Conservation (phyloP, 2,113 vertebrate genomes). For the Platycercus adscitus region DNA sequence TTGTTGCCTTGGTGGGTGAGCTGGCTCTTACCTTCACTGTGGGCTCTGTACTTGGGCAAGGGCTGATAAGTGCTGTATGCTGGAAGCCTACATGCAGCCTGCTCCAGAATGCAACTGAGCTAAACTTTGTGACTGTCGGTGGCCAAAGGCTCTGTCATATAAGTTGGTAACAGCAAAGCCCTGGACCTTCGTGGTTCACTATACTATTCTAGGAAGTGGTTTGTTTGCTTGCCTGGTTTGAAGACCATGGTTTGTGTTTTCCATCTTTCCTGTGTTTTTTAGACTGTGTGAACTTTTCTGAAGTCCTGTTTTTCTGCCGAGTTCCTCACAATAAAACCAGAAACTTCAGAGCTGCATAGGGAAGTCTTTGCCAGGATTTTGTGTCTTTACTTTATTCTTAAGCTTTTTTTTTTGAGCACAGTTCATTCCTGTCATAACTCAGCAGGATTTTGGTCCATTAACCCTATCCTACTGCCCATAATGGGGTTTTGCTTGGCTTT, state of each 20-base stretch:
- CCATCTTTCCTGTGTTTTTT: neutral
- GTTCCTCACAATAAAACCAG: neutral
- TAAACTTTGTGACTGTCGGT: neutral
- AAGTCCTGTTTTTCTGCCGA: neutral
- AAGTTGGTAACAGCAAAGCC: neutral
- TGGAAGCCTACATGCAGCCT: neutral
- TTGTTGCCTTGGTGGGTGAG: neutral
- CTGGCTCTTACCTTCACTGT: neutral
- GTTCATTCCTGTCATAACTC: neutral
- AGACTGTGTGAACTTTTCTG: neutral
- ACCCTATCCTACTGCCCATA: neutral
- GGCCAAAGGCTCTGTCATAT: neutral
- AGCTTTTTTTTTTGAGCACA: neutral
- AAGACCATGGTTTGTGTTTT: neutral
- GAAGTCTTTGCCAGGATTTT: neutral
- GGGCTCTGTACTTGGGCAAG: neutral
- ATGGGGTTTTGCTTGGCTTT: slow-evolving; percentile 4
- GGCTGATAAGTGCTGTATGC: neutral
- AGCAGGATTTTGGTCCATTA: neutral
- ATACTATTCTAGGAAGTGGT: neutral
- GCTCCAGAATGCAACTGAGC: neutral
- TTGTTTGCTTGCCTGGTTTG: slow-evolving; percentile 17
- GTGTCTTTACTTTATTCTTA: neutral
- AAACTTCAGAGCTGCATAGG: neutral
- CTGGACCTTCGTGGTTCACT: neutral